Evolutionary conservation across 2,888 invertebrate species (phyloP).

Genomic region (Hanleya hanleyi): DNA sequence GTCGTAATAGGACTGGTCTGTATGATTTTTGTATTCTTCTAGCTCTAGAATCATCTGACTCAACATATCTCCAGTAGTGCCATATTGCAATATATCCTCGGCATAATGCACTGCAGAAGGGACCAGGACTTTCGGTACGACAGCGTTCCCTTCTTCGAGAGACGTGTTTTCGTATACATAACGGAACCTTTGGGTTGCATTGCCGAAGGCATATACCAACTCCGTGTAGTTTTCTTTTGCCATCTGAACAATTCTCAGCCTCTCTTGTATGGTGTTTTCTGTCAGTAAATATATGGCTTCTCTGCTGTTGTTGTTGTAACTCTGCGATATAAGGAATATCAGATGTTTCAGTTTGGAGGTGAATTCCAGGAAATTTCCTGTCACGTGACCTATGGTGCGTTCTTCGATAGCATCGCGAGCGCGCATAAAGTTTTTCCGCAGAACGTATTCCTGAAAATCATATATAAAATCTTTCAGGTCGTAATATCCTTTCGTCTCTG

Average conservation of each 20-base stretch:
- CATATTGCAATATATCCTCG: background rate
- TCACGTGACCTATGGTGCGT: slow-evolving; percentile 37
- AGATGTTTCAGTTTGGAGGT: background rate
- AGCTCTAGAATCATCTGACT: background rate
- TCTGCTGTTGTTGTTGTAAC: background rate
- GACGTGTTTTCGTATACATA: background rate
- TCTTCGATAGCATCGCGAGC: slow-evolving; percentile 61
- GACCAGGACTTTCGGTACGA: background rate
- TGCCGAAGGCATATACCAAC: slow-evolving; percentile 45
- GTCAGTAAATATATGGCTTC: slow-evolving; percentile 39
- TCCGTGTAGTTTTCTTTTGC: slow-evolving; percentile 49
- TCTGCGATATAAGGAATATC: background rate
- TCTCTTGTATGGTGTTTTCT: slow-evolving; percentile 38
- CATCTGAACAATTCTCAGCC: slow-evolving; percentile 44
- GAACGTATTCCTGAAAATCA: slow-evolving; percentile 49
- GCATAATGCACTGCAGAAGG: background rate
- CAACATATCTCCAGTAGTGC: background rate
- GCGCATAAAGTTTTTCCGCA: slow-evolving; percentile 55
- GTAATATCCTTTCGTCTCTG: slow-evolving; percentile 19
- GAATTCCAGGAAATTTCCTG: background rate
- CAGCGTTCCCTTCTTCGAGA: background rate
- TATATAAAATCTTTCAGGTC: slow-evolving; percentile 41
- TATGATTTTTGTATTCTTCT: background rate
- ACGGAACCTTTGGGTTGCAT: slow-evolving; percentile 36
- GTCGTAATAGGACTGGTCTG: no score